Evolutionary conservation across 1,140 invertebrate species (phyloP), one percentile per base, ranked within the genome.

Genomic region (Lepidotrigona ventralis): DNA sequence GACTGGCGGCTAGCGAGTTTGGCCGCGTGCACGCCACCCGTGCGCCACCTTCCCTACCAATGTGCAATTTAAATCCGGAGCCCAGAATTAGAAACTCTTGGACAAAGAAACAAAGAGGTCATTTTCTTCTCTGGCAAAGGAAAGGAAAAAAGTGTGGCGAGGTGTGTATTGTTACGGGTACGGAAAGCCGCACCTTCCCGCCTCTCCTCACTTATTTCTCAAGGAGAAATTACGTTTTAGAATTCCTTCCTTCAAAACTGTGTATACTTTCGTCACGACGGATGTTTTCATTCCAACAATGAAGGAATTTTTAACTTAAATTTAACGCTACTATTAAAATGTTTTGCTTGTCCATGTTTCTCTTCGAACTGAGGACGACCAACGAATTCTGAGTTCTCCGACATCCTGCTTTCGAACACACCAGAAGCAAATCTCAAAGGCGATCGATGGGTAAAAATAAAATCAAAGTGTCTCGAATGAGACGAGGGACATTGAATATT

Each of bases 51-150:
- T 54, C 19, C 29, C 23, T 79, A 63, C 26, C 11, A 17, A 21
- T 14, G 56, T 15, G 26, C 21, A 21, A 46, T 60, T 64, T 53
- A 19, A 53, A 29, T 63, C 14, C 46, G 8, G 39, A 19, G 51
- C n/a, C 39, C 6, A 8, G 51, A 63, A 63, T 71, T 60, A 53
- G n/a, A 79, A 60, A 63, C 39, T 79, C n/a, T 56, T 9, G 69
- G 8, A 56, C 17, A 63, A 79, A 21, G 26, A 79, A 60, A 33
- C 78, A 64, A 23, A 12, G 54, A 21, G 51, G 51, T 72, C 68
- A 26, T 60, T 72, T 51, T 53, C n/a, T n/a, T 12, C 23, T 21
- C 23, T 46, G 5, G 1, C 5, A 21, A 68, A 17, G 5, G 8
- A 39, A 33, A 14, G 26, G 66, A 39, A 46, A 46, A 8, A 8